Evolutionary conservation across 2,888 invertebrate genomes (phyloP).

Genomic region (Heterodera filipjevi): DNA sequence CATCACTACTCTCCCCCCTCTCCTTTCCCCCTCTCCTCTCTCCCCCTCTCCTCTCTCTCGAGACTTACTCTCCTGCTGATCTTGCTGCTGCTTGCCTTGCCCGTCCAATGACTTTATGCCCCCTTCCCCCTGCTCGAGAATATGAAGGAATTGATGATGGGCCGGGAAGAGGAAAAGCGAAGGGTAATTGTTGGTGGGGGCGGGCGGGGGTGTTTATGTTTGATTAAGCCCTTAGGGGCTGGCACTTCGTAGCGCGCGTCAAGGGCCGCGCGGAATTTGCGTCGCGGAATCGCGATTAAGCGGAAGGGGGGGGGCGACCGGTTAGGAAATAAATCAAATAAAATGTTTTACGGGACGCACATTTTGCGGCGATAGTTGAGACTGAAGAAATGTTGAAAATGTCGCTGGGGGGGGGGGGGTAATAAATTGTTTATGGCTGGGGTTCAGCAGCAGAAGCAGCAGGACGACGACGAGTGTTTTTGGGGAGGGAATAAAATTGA

Average conservation of each 20-base stretch:
- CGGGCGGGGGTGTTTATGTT: constrained; percentile 1
- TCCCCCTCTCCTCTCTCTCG: not conserved
- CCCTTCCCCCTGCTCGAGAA: not conserved
- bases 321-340: constrained; percentile 10
- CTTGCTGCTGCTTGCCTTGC: not conserved
- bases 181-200: not conserved
- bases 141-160: not conserved
- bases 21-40: not conserved
- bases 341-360: constrained; percentile 12
- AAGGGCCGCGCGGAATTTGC: constrained; percentile 7
- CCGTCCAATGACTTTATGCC: not conserved
- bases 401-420: not conserved
- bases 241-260: constrained; percentile 12
- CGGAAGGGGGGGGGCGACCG: not conserved
- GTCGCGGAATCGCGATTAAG: constrained; percentile 8
- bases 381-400: constrained; percentile 6
- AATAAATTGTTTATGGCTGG: constrained; percentile 10
- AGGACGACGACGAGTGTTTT: not conserved
- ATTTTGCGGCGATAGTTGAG: constrained; percentile 10
- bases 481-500: not conserved
- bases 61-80: not conserved
- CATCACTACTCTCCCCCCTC: not conserved
- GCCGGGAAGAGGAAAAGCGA: not conserved
- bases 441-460: not conserved
- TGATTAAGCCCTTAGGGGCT: constrained; percentile 10